Conservation (phyloP, 2,113 vertebrate species). For the Hippolais icterina region DNA sequence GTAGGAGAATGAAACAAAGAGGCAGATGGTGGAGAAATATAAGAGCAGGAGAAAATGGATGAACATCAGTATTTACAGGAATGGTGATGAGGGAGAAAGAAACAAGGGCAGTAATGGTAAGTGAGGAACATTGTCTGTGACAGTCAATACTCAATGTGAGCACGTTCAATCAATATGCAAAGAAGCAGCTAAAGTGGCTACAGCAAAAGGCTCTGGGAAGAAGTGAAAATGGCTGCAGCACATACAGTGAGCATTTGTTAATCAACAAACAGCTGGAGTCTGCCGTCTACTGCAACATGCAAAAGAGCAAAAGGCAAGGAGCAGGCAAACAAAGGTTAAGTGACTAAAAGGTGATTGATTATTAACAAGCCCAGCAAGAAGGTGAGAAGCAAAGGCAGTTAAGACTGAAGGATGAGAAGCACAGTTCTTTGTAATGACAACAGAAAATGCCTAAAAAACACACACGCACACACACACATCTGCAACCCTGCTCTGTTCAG, state of each 20-base stretch:
- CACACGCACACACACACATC: background rate
- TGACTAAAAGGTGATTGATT: slow-evolving; percentile 33
- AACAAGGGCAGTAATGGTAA: slow-evolving; percentile 14
- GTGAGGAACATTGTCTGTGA: slow-evolving; percentile 43
- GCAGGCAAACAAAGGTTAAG: slow-evolving; percentile 20
- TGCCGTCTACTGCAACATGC: background rate
- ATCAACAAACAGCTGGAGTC: slow-evolving; percentile 7
- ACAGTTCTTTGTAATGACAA: background rate
- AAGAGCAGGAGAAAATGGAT: background rate
- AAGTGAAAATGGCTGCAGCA: slow-evolving; percentile 35
- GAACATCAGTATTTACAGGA: background rate
- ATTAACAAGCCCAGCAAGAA: slow-evolving; percentile 31
- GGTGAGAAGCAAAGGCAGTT: background rate
- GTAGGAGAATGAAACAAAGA: slow-evolving; percentile 4
- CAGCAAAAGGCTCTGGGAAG: background rate
- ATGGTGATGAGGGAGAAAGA: slow-evolving; percentile 3
- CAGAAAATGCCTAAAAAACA: background rate
- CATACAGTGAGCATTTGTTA: background rate
- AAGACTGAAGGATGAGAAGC: background rate
- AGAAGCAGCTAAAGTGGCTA: slow-evolving; percentile 23
- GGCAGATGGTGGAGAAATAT: slow-evolving; percentile 12
- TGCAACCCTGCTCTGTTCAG: background rate
- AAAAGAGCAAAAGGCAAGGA: background rate
- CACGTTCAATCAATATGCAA: slow-evolving; percentile 51
- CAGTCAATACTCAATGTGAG: slow-evolving; percentile 14